A percentile compares a stretch with the other conserved stretches of the same genome.
Evolutionary conservation across 35 echinoderm and acorn worm genomes (phyloP).

Genomic region (Amphiura filiformis): DNA sequence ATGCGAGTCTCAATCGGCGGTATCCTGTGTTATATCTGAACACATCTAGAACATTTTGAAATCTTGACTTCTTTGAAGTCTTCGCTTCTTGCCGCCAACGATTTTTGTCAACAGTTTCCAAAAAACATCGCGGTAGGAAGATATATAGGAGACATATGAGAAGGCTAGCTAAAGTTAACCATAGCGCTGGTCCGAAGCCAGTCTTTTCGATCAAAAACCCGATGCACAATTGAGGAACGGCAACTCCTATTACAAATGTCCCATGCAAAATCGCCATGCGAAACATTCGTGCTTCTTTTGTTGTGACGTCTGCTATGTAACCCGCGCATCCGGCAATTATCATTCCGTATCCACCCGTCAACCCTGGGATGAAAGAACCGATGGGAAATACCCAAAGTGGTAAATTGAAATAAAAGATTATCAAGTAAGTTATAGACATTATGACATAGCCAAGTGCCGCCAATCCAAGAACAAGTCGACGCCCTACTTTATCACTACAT

Average conservation of each 20-base stretch:
- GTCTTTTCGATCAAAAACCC: conserved; percentile 26
- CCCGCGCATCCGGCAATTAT: conserved; percentile 7
- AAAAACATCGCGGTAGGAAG: not conserved
- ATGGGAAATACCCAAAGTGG: conserved; percentile 28
- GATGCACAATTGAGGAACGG: conserved; percentile 17
- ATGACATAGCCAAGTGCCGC: not conserved
- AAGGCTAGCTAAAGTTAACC: not conserved
- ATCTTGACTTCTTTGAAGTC: not conserved
- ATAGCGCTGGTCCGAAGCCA: conserved; percentile 12
- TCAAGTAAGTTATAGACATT: not conserved
- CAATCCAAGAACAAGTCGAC: conserved; percentile 12
- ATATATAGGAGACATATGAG: conserved; percentile 11
- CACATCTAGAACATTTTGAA: not conserved
- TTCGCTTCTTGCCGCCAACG: too few species aligned
- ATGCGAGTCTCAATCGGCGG: not conserved
- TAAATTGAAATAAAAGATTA: conserved; percentile 22
- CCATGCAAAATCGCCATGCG: conserved; percentile 28
- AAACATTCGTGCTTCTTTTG: conserved; percentile 44
- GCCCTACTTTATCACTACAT: conserved; percentile 38
- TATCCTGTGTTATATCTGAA: not conserved
- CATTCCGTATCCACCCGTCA: conserved; percentile 23
- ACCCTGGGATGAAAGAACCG: not conserved
- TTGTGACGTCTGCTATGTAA: conserved; percentile 59
- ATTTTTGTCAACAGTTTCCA: not conserved
- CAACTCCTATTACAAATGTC: conserved; percentile 33